Base-by-base conservation (phyloP, 2,797 vertebrate species). In the Gouania willdenowi region DNA sequence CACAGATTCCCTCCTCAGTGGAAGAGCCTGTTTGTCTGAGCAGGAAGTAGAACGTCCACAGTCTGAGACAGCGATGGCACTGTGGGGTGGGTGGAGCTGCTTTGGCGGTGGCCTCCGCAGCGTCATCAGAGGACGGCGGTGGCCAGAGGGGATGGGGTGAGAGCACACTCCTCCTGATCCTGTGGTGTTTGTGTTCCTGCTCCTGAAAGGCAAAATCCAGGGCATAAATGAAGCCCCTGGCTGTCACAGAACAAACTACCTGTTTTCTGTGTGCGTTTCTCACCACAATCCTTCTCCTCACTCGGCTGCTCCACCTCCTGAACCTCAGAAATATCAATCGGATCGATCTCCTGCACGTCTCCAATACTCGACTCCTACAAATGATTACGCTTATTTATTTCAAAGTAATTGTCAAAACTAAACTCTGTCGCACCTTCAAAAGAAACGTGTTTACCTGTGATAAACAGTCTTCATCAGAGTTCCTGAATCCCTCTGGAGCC, bases 401-500 rank as follows among this genome's bases (percentile, higher is more conserved):
- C 16, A 14, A 21, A n/a, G n/a, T n/a, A n/a, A n/a, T n/a, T n/a
- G n/a, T n/a, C n/a, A n/a, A n/a, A n/a, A n/a, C n/a, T n/a, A n/a
- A n/a, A n/a, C n/a, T n/a, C n/a, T n/a, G n/a, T n/a, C n/a, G 8
- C 5, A 3, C 6, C 23, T 28, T 34, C 2, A 8, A 12, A 13
- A 10, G 8, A 3, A 11, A 20, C 10, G 4, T 10, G 5, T 13
- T 59, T 55, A 85, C 83, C 75, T 81, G 75, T 19, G 79, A 83
- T 49, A 72, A 75, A 32, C 72, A 22, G 33, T 87, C 83, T 51
- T 84, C 83, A 49, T 87, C 85, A 0, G 78, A 86, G 44, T 87
- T 87, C 43, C 85, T 76, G 22, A 87, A 87, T 13, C 85, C 85
- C 42, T 86, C 85, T 11, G 85, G 85, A 3, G 85, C 81, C 32